Evolutionary conservation across 2,113 vertebrate species (phyloP).

Genomic region (Lanius collurio): DNA sequence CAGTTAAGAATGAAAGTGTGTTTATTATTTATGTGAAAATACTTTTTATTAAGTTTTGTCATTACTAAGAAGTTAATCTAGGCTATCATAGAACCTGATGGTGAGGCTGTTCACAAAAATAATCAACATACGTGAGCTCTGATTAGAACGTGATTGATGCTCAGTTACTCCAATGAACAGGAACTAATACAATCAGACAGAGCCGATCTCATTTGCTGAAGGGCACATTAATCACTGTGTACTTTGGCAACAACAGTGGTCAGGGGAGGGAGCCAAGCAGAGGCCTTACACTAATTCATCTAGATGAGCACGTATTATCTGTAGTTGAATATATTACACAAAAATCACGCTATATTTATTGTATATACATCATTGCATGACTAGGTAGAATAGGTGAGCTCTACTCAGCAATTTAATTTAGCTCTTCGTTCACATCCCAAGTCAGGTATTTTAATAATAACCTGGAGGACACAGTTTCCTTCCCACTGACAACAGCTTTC

Average conservation of each 20-base stretch:
- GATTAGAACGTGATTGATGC: slow-evolving; percentile 69
- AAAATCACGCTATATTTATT: slow-evolving; percentile 13
- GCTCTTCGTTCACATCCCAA: background rate
- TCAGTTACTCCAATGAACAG: slow-evolving; percentile 57
- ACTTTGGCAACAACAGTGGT: slow-evolving; percentile 39
- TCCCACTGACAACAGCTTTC: background rate
- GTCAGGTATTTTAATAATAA: background rate
- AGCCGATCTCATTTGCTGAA: slow-evolving; percentile 52
- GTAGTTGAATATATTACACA: background rate
- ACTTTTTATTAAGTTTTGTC: background rate
- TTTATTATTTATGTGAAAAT: background rate
- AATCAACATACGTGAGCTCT: slow-evolving; percentile 33
- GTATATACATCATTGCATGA: background rate
- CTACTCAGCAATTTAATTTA: background rate
- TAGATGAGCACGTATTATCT: background rate
- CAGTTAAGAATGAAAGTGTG: background rate
- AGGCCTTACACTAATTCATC: slow-evolving; percentile 2
- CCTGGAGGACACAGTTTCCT: background rate
- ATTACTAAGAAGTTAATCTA: background rate
- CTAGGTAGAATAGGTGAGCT: background rate
- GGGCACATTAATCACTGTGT: slow-evolving; percentile 60
- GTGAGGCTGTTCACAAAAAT: slow-evolving; percentile 7
- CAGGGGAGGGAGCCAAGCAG: background rate
- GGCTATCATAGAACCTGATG: background rate
- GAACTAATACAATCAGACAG: slow-evolving; percentile 63